Percentiles rank a stretch among this genome's conserved stretches.
phyloP scores from a whole-genome alignment of 1,140 invertebrate genomes.

The Pseudomyrmex pallidus region DNA sequence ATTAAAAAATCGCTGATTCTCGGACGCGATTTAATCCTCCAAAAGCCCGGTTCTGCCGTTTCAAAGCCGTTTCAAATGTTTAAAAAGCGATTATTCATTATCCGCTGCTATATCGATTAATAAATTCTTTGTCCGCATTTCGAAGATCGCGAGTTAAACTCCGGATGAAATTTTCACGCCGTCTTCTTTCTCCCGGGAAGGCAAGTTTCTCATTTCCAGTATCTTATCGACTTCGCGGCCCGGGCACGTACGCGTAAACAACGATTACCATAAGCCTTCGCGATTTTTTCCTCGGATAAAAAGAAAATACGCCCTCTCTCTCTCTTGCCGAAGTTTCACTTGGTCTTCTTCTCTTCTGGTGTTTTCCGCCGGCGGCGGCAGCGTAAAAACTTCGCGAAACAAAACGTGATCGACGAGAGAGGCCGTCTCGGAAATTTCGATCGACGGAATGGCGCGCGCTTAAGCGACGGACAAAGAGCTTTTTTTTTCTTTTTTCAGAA shows the following conservation, averaged over 20 bases:
- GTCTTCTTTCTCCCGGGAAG: neutral
- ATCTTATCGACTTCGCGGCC: neutral
- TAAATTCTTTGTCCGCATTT: constrained; percentile 4
- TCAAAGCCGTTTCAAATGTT: neutral
- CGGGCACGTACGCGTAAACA: neutral
- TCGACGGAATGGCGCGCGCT: constrained; percentile 14
- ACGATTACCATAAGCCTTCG: constrained; percentile 4
- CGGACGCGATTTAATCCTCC: constrained; percentile 27
- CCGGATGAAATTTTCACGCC: neutral
- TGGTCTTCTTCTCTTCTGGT: neutral
- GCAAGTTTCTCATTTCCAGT: neutral
- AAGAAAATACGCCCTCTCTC: neutral
- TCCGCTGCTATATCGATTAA: neutral
- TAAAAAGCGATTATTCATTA: constrained; percentile 12
- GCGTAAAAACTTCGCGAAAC: constrained; percentile 30
- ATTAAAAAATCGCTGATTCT: constrained; percentile 45
- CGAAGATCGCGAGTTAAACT: neutral
- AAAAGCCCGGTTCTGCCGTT: neutral
- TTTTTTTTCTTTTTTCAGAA: constrained; percentile 5
- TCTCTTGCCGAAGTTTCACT: neutral
- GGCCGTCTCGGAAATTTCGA: constrained; percentile 43
- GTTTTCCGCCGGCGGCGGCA: constrained; percentile 1
- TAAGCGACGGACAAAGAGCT: constrained; percentile 55
- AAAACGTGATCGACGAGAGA: constrained; percentile 48
- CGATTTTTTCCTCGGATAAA: constrained; percentile 4